phyloP scores from a whole-genome alignment of 2,888 invertebrate genomes.

The Orthosia gothica region DNA sequence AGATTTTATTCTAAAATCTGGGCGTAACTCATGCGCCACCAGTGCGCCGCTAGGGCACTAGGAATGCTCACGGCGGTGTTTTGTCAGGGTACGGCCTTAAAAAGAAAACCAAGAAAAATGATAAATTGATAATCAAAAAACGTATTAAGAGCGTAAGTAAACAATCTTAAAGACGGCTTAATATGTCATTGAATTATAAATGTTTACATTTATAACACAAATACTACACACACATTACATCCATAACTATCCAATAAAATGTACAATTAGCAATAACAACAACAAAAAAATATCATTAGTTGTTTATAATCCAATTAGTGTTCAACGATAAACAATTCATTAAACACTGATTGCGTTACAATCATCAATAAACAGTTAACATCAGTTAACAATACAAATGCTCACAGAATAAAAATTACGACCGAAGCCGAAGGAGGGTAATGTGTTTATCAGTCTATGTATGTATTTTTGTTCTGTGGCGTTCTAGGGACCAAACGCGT shows the following conservation, averaged over 20 bases:
- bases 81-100: too few relatives aligned
- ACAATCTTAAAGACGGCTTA: neutral
- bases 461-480: too few relatives aligned
- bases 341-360: constrained; percentile 9
- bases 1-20: too few relatives aligned
- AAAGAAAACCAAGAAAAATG: neutral
- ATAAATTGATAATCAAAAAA: neutral
- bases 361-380: neutral
- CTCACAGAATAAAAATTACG: neutral
- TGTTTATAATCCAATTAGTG: constrained; percentile 30
- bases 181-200: neutral
- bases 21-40: too few relatives aligned
- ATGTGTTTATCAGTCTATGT: too few relatives aligned
- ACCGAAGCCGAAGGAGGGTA: too few relatives aligned
- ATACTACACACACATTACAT: neutral
- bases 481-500: too few relatives aligned
- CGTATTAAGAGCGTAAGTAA: neutral
- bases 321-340: constrained; percentile 21
- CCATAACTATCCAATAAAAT: neutral
- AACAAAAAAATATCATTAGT: neutral
- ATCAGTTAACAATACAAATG: neutral
- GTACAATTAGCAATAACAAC: constrained; percentile 2
- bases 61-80: too few relatives aligned
- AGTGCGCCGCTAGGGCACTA: too few relatives aligned
- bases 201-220: neutral